A percentile compares a stretch with the other conserved stretches of the same genome.
These are phyloP conservation scores for Ferrisia virgata DNA, from an alignment of 2,888 invertebrate genomes.

Conservation along the genomic window DNA sequence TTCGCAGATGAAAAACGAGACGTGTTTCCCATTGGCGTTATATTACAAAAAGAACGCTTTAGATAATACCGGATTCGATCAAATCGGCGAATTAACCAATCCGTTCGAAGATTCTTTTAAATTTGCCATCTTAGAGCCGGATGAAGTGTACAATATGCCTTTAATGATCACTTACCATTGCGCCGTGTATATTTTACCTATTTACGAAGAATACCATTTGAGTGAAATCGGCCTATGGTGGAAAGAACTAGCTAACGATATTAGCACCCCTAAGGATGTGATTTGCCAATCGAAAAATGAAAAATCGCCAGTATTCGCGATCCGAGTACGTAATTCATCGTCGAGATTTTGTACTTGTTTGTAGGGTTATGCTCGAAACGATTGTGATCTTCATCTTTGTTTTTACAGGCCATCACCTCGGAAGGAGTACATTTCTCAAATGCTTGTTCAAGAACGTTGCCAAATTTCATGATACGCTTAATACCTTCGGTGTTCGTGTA, in stretches of 20 bases:
- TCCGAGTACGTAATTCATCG: conserved; percentile 59
- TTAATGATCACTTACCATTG: conserved; percentile 78
- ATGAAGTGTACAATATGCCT: conserved; percentile 72
- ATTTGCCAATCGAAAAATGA: conserved; percentile 65
- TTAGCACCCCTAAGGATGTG: conserved; percentile 65
- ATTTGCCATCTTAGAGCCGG: conserved; percentile 69
- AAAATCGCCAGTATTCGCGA: conserved; percentile 63
- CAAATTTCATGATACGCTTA: conserved; percentile 70
- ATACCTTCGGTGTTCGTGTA: conserved; percentile 71
- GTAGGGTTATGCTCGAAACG: too few species aligned
- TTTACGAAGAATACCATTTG: conserved; percentile 62
- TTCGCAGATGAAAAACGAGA: conserved; percentile 68
- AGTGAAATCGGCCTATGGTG: conserved; percentile 74
- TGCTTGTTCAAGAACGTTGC: conserved; percentile 56
- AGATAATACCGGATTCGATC: conserved; percentile 63
- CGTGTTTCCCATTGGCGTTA: conserved; percentile 70
- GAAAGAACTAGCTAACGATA: conserved; percentile 69
- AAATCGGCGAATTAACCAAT: conserved; percentile 66
- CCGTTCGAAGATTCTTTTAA: conserved; percentile 73
- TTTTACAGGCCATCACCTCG: conserved; percentile 43
- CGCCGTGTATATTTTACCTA: conserved; percentile 69
- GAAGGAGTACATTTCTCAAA: conserved; percentile 49
- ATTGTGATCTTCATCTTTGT: background rate
- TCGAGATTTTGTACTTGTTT: too few species aligned
- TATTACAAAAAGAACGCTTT: conserved; percentile 71